Evolutionary conservation across 1,140 invertebrate species (phyloP).

Genomic region (Callitettix versicolor): DNA sequence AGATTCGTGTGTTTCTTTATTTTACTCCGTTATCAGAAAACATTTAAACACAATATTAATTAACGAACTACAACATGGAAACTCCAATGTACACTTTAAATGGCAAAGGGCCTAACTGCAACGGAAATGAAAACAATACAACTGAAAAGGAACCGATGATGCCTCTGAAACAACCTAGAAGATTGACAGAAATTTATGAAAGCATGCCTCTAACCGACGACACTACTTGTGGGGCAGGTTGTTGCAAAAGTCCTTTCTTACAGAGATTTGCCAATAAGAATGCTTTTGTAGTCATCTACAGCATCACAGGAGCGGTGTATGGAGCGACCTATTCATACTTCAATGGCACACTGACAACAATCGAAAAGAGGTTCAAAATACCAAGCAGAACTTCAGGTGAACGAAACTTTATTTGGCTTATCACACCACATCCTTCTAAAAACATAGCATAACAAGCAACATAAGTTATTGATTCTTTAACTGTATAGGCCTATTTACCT

Average conservation of each 20-base stretch:
- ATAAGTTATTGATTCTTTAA: no score
- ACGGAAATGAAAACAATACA: no score
- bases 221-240: conserved; percentile 50
- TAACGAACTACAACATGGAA: no score
- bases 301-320: conserved; percentile 58
- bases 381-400: conserved; percentile 61
- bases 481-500: no score
- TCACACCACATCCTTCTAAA: no score
- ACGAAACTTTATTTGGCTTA: no score
- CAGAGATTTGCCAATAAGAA: conserved; percentile 68
- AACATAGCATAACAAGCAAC: no score
- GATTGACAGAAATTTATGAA: conserved; percentile 2
- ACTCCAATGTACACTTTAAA: no score
- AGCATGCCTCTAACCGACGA: conserved; percentile 44
- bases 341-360: conserved; percentile 64
- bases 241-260: conserved; percentile 41
- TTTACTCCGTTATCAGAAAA: no score
- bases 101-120: no score
- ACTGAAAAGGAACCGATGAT: neutral
- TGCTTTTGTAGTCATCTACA: conserved; percentile 59
- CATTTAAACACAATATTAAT: no score
- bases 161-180: neutral
- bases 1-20: no score
- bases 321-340: conserved; percentile 67
- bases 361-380: conserved; percentile 73